Conservation (phyloP, 2,797 vertebrate species). For the Rhyacichthys aspro region DNA sequence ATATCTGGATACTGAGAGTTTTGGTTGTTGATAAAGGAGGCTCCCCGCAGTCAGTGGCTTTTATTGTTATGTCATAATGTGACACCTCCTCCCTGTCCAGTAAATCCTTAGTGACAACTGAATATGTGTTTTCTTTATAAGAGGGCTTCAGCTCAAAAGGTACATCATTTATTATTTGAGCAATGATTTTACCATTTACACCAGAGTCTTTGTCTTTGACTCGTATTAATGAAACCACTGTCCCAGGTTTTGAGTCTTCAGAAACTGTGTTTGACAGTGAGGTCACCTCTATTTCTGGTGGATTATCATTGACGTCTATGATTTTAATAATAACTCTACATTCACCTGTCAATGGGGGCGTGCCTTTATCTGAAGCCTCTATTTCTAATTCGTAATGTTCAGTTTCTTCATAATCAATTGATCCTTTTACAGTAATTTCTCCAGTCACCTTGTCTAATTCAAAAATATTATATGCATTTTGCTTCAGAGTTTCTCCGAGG, state of each 20-base stretch:
- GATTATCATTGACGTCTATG: slow-evolving; percentile 75
- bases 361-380: slow-evolving; percentile 47
- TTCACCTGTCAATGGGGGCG: slow-evolving; percentile 30
- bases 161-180: slow-evolving; percentile 49
- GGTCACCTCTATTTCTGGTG: slow-evolving; percentile 74
- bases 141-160: slow-evolving; percentile 77
- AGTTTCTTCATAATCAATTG: slow-evolving; percentile 59
- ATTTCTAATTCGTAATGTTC: slow-evolving; percentile 47
- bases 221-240: slow-evolving; percentile 73
- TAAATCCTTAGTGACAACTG: slow-evolving; percentile 66
- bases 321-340: slow-evolving; percentile 61
- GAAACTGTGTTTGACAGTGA: slow-evolving; percentile 62
- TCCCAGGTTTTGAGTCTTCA: slow-evolving; percentile 72
- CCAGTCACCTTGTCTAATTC: slow-evolving; percentile 52
- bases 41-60: slow-evolving; percentile 72
- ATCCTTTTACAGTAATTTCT: slow-evolving; percentile 48
- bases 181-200: slow-evolving; percentile 75
- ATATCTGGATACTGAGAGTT: slow-evolving; percentile 63
- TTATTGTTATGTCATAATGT: slow-evolving; percentile 72
- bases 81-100: slow-evolving; percentile 72
- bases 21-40: slow-evolving; percentile 62
- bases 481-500: slow-evolving; percentile 39
- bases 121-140: slow-evolving; percentile 74
- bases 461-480: slow-evolving; percentile 47
- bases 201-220: slow-evolving; percentile 74